Percentiles rank a stretch among this genome's conserved stretches.
Conservation (phyloP, 2,888 invertebrate species). For the Chrysolina oricalcia region DNA sequence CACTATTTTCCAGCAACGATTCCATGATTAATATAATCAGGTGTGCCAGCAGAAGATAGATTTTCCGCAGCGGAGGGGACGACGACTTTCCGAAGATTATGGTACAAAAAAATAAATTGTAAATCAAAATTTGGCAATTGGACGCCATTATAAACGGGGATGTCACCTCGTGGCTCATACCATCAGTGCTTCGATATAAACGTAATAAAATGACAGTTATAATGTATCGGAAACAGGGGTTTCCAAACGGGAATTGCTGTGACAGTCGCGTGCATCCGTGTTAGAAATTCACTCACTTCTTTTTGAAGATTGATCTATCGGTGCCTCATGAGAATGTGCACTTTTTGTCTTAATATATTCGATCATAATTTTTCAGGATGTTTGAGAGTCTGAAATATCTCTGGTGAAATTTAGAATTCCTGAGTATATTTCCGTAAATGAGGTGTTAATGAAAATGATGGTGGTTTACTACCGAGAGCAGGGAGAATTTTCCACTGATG, state of each 20-base stretch:
- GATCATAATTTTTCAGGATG: too few relatives aligned
- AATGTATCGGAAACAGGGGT: conserved; percentile 55
- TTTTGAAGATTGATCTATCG: not conserved
- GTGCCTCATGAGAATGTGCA: not conserved
- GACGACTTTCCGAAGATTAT: conserved; percentile 39
- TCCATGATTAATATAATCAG: conserved; percentile 49
- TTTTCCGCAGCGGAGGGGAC: conserved; percentile 25
- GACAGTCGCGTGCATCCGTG: conserved; percentile 4
- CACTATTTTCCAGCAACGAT: conserved; percentile 41
- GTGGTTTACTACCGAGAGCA: too few relatives aligned
- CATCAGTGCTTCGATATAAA: conserved; percentile 61
- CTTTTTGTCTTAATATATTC: too few relatives aligned
- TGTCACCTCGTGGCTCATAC: conserved; percentile 65
- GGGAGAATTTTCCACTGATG: too few relatives aligned
- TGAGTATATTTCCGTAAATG: too few relatives aligned
- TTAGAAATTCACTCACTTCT: conserved; percentile 6
- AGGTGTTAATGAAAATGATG: too few relatives aligned
- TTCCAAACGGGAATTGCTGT: conserved; percentile 36
- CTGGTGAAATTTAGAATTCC: too few relatives aligned
- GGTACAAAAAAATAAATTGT: conserved; percentile 60
- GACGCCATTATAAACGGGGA: conserved; percentile 66
- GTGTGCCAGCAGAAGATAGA: conserved; percentile 38
- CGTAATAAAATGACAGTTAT: conserved; percentile 58
- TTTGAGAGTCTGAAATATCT: too few relatives aligned
- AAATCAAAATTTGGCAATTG: conserved; percentile 67